These are phyloP conservation scores for Ceratina japonica DNA, from an alignment of 1,140 invertebrate species.

Conservation along the genomic window DNA sequence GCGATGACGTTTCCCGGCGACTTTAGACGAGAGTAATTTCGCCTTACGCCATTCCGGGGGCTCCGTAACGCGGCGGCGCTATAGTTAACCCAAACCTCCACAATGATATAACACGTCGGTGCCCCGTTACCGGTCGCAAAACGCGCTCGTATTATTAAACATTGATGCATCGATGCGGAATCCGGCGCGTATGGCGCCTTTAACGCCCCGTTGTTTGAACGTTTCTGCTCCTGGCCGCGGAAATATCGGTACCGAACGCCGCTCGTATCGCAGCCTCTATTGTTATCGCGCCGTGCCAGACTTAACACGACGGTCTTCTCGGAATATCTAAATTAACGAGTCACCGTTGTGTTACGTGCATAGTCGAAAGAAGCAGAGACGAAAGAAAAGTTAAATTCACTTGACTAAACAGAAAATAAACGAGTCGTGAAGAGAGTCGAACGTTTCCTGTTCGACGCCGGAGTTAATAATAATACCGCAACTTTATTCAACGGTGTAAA, in stretches of 20 bases:
- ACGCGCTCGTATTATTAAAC: constrained; percentile 27
- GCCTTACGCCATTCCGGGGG: background rate
- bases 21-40: background rate
- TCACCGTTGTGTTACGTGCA: too few relatives aligned
- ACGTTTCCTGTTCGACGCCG: too few relatives aligned
- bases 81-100: background rate
- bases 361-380: too few relatives aligned
- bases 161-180: constrained; percentile 27
- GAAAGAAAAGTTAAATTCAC: too few relatives aligned
- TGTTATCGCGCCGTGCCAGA: too few relatives aligned
- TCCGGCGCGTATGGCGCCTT: background rate
- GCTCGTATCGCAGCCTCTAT: background rate
- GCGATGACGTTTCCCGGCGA: constrained; percentile 14
- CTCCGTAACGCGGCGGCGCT: background rate
- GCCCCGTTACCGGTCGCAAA: background rate
- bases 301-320: too few relatives aligned
- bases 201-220: constrained; percentile 7
- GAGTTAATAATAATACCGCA: too few relatives aligned
- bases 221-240: background rate
- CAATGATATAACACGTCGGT: background rate
- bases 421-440: too few relatives aligned
- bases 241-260: background rate
- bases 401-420: too few relatives aligned
- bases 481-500: too few relatives aligned
- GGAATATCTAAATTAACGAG: too few relatives aligned